These are phyloP conservation scores for Willisornis vidua DNA, from an alignment of 2,113 vertebrate genomes.

Conservation along the genomic window DNA sequence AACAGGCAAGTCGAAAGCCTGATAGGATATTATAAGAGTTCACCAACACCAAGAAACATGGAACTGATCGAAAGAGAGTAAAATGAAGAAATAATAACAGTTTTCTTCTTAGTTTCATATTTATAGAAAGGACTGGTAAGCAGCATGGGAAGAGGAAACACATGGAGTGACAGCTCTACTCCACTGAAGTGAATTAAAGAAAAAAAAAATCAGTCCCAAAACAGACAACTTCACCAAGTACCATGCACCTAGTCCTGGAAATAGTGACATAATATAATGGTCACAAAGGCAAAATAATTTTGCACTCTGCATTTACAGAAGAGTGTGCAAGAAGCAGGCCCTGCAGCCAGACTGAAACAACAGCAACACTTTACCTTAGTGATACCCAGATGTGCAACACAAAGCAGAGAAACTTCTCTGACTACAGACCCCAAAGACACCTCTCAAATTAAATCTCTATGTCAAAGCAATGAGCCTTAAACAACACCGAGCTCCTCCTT, in stretches of 20 bases:
- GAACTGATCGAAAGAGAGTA: not conserved
- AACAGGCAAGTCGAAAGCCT: not conserved
- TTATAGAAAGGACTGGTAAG: not conserved
- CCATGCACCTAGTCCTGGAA: not conserved
- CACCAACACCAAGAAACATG: not conserved
- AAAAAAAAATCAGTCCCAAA: not conserved
- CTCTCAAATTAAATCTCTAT: not conserved
- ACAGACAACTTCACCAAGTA: not conserved
- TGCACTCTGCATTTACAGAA: not conserved
- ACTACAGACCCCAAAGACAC: not conserved
- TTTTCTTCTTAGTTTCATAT: not conserved
- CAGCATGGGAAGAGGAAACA: not conserved
- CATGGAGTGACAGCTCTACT: not conserved
- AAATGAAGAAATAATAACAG: not conserved
- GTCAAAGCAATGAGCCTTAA: not conserved
- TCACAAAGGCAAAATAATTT: not conserved
- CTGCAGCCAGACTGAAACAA: not conserved
- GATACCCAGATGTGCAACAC: not conserved
- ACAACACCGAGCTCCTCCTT: not conserved
- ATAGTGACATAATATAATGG: not conserved
- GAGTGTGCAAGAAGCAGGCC: not conserved
- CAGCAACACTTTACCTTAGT: fast-evolving
- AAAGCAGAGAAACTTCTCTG: not conserved
- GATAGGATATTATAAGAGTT: not conserved
- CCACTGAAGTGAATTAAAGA: not conserved